Percentiles rank a stretch among this genome's conserved stretches.
Evolutionary conservation across 1,140 invertebrate genomes (phyloP).

Genomic region (Copidosoma floridanum): DNA sequence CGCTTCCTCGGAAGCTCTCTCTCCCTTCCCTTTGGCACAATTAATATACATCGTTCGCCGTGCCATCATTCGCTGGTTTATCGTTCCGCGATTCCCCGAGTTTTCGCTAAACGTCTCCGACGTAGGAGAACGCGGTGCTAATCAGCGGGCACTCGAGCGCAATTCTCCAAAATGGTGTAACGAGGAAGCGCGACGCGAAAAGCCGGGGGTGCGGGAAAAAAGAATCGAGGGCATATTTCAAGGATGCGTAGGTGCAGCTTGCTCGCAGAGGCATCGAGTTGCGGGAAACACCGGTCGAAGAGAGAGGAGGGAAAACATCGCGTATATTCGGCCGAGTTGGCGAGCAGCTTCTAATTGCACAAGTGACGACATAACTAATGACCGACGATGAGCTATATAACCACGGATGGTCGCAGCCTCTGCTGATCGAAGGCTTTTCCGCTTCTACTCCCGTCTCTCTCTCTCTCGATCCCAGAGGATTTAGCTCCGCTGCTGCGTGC

Average conservation of each 20-base stretch:
- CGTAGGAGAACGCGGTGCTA: too few species aligned
- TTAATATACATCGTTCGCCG: conserved; percentile 46
- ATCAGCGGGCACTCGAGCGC: too few species aligned
- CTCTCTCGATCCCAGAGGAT: too few species aligned
- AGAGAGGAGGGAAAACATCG: conserved; percentile 31
- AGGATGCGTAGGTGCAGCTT: neutral
- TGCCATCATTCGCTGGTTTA: too few species aligned
- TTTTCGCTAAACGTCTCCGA: too few species aligned
- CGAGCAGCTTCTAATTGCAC: conserved; percentile 52
- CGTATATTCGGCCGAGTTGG: too few species aligned
- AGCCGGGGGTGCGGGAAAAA: neutral
- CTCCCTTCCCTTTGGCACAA: conserved; percentile 34
- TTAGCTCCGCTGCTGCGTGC: too few species aligned
- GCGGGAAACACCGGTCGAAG: neutral
- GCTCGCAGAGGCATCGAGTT: neutral
- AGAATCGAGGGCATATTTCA: neutral
- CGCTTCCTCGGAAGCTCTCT: conserved; percentile 26
- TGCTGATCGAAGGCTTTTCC: neutral
- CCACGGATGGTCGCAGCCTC: too few species aligned
- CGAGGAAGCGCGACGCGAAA: too few species aligned
- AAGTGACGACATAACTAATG: conserved; percentile 56
- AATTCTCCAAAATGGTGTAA: too few species aligned
- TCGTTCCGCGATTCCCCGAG: too few species aligned
- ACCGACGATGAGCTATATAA: conserved; percentile 26
- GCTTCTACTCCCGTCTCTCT: neutral